Base-by-base conservation (phyloP, 2,797 vertebrate genomes). In the Silurus lanzhouensis region DNA sequence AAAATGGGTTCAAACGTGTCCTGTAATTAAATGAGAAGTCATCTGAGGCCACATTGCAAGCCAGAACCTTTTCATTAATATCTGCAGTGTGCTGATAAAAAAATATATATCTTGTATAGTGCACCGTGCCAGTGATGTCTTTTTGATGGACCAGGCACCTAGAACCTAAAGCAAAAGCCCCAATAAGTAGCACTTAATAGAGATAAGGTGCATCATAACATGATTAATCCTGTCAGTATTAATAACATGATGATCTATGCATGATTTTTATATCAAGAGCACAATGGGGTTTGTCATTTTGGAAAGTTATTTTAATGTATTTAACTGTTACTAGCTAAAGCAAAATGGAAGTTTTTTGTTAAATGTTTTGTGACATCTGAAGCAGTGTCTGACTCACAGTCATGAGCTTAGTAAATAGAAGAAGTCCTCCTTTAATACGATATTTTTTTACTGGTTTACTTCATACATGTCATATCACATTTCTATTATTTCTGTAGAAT, bases 1-100 rank as follows among this genome's bases (percentile, higher is more conserved):
- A 90, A 66, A 77, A 87, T 85, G 89, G 85, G 66, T 88, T 89
- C 88, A 90, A 92, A 91, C 83, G 81, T 89, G 88, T 93, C 92
- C 92, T 89, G 89, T 94, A 95, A 95, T 94, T 93, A 94, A 95
- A 95, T 91, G 89, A 89, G 91, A 89, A 91, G 88, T 88, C 68
- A 63, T 92, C 91, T 88, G 88, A 90, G 61, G 87, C 82, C 82
- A 71, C 22, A 60, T 60, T 25, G 84, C 86, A 90, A 60, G 74
- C 25, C 74, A 27, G 85, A 88, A 91, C 91, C 92, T 95, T 94
- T 94, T 92, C 22, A 52, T 66, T 82, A 75, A 94, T 94, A 93
- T 94, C 92, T 92, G 93, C 91, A 85, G 85, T 66, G 84, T 88
- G 91, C 90, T 92, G 88, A 64, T 88, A 91, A 89, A 13, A 25